Evolutionary conservation across 2,797 vertebrate species (phyloP).

Genomic region (Pristis pectinata): DNA sequence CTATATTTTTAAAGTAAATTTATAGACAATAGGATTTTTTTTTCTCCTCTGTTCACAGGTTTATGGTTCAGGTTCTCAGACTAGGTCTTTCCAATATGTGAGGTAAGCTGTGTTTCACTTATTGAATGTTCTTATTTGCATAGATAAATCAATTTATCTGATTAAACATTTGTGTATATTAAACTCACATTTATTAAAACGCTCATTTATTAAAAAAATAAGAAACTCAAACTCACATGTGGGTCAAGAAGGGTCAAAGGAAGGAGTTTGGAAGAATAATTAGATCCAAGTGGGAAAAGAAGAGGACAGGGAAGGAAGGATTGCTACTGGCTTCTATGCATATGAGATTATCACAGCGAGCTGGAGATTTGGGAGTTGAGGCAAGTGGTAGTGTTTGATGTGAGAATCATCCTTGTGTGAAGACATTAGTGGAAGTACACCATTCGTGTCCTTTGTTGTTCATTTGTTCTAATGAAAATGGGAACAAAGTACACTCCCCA

Average conservation of each 20-base stretch:
- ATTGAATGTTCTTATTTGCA: no score
- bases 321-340: neutral
- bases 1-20: neutral
- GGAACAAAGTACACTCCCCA: neutral
- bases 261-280: neutral
- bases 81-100: slow-evolving; percentile 95
- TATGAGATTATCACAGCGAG: neutral
- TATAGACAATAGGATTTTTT: neutral
- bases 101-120: slow-evolving; percentile 63
- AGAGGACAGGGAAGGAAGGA: neutral
- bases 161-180: neutral
- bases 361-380: neutral
- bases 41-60: slow-evolving; percentile 60
- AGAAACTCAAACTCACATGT: neutral
- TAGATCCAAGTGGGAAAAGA: neutral
- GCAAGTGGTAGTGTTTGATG: neutral
- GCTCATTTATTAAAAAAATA: no score
- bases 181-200: neutral
- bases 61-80: slow-evolving; percentile 90
- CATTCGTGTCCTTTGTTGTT: neutral
- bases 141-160: neutral
- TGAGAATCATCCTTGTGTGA: neutral
- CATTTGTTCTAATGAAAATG: neutral
- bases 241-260: neutral
- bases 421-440: neutral